Evolutionary conservation across 2,797 vertebrate species (phyloP).

Genomic region (Muscicapa striata): DNA sequence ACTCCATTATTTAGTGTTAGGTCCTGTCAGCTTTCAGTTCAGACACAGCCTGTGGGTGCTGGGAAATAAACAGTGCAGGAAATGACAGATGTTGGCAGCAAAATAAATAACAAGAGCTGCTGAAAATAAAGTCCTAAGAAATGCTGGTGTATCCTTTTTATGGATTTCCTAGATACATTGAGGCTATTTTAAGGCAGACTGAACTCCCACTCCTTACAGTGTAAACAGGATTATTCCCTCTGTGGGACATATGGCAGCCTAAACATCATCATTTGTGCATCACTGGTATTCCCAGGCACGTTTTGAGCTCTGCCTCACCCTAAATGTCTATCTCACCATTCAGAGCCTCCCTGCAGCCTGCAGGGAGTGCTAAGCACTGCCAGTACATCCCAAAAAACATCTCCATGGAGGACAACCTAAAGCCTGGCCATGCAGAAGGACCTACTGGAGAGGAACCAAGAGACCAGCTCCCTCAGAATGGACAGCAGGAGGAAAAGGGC

Average conservation of each 20-base stretch:
- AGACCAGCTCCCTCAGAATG: not conserved
- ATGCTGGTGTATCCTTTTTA: not conserved
- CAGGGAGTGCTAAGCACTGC: not conserved
- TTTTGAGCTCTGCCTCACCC: not conserved
- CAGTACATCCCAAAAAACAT: not conserved
- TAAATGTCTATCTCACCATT: not conserved
- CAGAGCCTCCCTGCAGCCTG: not conserved
- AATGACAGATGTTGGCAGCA: not conserved
- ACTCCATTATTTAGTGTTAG: not conserved
- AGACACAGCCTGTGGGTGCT: not conserved
- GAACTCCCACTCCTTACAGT: not conserved
- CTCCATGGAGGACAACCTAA: not conserved
- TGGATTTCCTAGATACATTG: not conserved
- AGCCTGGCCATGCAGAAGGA: not conserved
- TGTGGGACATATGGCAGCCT: not conserved
- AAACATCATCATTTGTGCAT: not conserved
- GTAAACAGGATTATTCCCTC: not conserved
- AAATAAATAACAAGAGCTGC: not conserved
- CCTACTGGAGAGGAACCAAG: not conserved
- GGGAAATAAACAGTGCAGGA: not conserved
- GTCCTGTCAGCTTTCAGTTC: not conserved
- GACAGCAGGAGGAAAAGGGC: not conserved
- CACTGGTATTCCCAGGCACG: not conserved
- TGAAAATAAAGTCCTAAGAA: not conserved
- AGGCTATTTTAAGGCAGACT: slow-evolving; percentile 10